Base-by-base conservation (phyloP, 1,140 invertebrate genomes). In the Aleiodes sp. region DNA sequence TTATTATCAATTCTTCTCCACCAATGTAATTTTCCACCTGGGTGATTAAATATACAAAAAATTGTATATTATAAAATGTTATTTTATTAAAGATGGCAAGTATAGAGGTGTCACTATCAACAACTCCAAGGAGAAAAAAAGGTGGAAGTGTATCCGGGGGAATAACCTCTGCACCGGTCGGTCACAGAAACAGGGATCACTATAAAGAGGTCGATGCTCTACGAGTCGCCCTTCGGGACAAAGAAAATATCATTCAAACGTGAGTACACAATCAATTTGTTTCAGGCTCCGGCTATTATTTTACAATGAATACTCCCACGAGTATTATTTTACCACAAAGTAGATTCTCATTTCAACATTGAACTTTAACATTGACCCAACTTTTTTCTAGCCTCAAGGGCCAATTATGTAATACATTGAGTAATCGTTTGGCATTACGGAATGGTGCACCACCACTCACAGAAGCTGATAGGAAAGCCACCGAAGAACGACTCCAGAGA, bases 191-290 rank as follows among this genome's bases (percentile, higher is more conserved):
- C 80, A 73, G 81, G 70, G 78, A 87, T 80, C 72, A 86, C 81
- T 80, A 87, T 77, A 89, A 89, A 66, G 90, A 93, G 82, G 82
- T 94, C 59, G 93, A 94, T 73, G 89, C 89, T 64, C 84, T 94
- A 28, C 87, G 92, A 24, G 89, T 91, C 16, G 92, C 92, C 1
- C 80, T 94, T 6, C 88, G 90, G 62, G 93, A 95, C 81, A 94
- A 94, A 72, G 94, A 95, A 77, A 91, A 92, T 35, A 90, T 94
- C 37, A 94, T 94, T 76, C 91, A 94, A 76, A 94, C 86, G 88
- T 89, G 52, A 77, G 80, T 37, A 37, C 16, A 14, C 8, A 35
- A 35, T 16, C 1, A 26, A 31, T 24, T 16, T 19, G 8, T 64
- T 63, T 35, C 9, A 31, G 0, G 8, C 9, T 31, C 9, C 14